A percentile compares a stretch with the other conserved stretches of the same genome.
These are phyloP conservation scores for Eristalis arbustorum DNA, from an alignment of 2,888 invertebrate genomes.

Conservation along the genomic window DNA sequence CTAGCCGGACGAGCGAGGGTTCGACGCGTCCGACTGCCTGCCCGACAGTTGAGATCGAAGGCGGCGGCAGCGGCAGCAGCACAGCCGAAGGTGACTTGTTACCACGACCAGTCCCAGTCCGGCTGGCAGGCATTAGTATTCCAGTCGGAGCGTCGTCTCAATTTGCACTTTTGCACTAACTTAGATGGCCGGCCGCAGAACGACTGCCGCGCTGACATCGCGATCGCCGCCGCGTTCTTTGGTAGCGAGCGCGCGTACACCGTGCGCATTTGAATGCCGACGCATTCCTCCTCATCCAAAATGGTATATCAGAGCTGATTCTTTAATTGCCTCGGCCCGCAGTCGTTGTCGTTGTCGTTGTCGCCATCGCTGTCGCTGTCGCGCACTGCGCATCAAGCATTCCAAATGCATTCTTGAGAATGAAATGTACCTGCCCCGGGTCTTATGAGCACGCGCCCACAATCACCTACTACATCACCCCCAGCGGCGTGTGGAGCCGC, in stretches of 20 bases:
- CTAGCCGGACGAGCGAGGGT: not conserved
- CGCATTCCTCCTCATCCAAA: slow-evolving; percentile 69
- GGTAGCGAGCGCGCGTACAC: slow-evolving; percentile 38
- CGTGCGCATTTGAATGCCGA: slow-evolving; percentile 64
- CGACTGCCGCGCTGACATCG: not conserved
- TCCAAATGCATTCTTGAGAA: slow-evolving; percentile 64
- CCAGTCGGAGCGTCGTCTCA: slow-evolving; percentile 64
- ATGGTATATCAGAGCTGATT: slow-evolving; percentile 66
- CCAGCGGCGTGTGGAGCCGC: slow-evolving; percentile 10
- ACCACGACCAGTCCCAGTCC: slow-evolving; percentile 10
- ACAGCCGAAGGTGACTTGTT: slow-evolving; percentile 62
- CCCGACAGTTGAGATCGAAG: not conserved
- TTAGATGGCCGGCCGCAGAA: slow-evolving; percentile 57
- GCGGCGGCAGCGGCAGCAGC: not conserved
- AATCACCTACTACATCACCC: slow-evolving; percentile 68
- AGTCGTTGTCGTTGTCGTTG: slow-evolving; percentile 19
- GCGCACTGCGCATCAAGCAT: slow-evolving; percentile 58
- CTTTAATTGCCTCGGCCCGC: slow-evolving; percentile 56
- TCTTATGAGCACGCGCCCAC: slow-evolving; percentile 69
- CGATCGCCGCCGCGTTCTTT: slow-evolving; percentile 42
- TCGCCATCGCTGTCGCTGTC: slow-evolving; percentile 9
- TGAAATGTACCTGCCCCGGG: slow-evolving; percentile 34
- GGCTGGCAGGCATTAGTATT: slow-evolving; percentile 54
- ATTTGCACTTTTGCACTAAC: slow-evolving; percentile 69
- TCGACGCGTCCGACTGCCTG: not conserved